Percentiles rank a stretch among this genome's conserved stretches.
These are phyloP conservation scores for Aptenodytes patagonicus DNA, from an alignment of 2,113 vertebrate genomes.

Conservation along the genomic window DNA sequence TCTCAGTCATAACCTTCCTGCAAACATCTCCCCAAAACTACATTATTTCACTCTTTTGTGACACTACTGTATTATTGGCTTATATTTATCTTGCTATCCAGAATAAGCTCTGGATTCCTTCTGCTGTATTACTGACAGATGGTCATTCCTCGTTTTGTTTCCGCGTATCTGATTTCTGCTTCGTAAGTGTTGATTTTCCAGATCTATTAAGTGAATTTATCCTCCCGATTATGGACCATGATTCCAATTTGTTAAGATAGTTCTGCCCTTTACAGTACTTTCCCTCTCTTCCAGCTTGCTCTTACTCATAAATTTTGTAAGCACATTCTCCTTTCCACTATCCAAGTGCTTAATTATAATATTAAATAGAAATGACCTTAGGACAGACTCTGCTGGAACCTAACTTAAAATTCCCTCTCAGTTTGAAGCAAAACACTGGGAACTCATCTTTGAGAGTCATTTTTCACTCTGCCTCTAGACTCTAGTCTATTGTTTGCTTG, in stretches of 20 bases:
- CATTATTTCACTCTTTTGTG: not conserved
- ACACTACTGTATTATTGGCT: not conserved
- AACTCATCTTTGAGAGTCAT: not conserved
- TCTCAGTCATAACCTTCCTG: not conserved
- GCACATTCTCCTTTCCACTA: not conserved
- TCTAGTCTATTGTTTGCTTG: not conserved
- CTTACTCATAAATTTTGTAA: constrained; percentile 2
- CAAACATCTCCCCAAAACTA: not conserved
- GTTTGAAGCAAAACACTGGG: not conserved
- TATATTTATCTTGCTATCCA: not conserved
- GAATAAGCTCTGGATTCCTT: not conserved
- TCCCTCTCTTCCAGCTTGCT: not conserved
- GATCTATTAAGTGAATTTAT: not conserved
- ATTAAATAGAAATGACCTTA: constrained; percentile 1
- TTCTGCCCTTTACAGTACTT: not conserved
- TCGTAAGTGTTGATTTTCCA: not conserved
- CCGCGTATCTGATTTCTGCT: not conserved
- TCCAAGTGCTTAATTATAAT: constrained; percentile 22
- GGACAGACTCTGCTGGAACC: not conserved
- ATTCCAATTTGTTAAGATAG: not conserved
- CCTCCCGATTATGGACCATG: not conserved
- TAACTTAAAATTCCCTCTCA: not conserved
- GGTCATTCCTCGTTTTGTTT: not conserved
- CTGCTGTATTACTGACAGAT: not conserved
- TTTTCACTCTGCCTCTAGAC: not conserved